phyloP scores from a whole-genome alignment of 2,113 vertebrate genomes.

The Hypanus sabinus region DNA sequence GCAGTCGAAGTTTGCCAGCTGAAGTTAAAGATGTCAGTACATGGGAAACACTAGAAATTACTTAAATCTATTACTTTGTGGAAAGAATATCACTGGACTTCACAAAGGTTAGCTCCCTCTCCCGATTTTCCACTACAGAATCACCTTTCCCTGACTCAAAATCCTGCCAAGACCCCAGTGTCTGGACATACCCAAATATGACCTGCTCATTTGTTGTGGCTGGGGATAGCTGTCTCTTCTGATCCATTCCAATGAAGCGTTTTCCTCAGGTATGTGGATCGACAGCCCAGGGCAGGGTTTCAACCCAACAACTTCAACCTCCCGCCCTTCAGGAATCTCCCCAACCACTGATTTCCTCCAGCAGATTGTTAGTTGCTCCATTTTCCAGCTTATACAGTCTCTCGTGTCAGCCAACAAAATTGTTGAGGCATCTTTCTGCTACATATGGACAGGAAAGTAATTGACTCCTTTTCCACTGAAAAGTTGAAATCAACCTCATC shows the following conservation, averaged over 20 bases:
- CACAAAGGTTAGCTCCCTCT: background rate
- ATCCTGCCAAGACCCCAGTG: background rate
- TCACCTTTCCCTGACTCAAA: background rate
- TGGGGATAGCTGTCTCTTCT: background rate
- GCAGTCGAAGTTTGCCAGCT: background rate
- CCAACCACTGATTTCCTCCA: too few relatives aligned
- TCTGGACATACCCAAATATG: background rate
- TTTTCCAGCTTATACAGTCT: too few relatives aligned
- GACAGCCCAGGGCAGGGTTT: too few relatives aligned
- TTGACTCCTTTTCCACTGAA: background rate
- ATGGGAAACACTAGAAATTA: background rate
- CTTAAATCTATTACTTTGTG: background rate
- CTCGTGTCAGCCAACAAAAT: too few relatives aligned
- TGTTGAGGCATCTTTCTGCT: too few relatives aligned
- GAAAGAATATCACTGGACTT: background rate
- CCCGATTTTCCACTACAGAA: too few relatives aligned
- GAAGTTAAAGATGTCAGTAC: background rate
- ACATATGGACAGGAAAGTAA: too few relatives aligned
- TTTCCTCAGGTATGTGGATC: too few relatives aligned
- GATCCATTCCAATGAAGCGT: background rate
- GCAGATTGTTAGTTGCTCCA: too few relatives aligned
- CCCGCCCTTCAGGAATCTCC: too few relatives aligned
- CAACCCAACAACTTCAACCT: too few relatives aligned
- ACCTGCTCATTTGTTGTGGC: background rate
- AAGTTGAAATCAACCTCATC: background rate